Base-by-base conservation (phyloP, 2,113 vertebrate genomes). In the Pheucticus melanocephalus region DNA sequence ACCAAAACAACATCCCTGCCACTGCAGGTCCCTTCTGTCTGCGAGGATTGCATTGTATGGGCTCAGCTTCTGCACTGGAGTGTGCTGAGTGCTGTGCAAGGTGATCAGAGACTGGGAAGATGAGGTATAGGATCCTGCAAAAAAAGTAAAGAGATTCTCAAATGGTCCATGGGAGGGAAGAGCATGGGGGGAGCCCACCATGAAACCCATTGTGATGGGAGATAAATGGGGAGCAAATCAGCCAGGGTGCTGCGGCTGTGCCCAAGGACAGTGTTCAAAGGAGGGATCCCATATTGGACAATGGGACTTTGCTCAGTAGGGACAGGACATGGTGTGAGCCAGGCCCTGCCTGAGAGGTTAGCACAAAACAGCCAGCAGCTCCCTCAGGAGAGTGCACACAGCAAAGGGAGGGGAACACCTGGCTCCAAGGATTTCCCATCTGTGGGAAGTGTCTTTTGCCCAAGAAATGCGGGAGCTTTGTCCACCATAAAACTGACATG, bases 151-250 rank as follows among this genome's bases (percentile, higher is more conserved):
- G 33, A 39, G 23, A 44, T 57, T 79, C 33, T 66, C 15, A 51
- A 33, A 21, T 7, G 10, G 23, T 40, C 42, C 39, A 35, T 1
- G 35, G 45, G 33, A 71, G 10, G 33, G 44, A 83, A 47, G 56
- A 17, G 27, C 20, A 11, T 16, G 25, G 24, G 11, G 13, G 37
- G 11, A 69, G 6, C 9, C 28, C 80, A 48, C 6, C 21, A 25
- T 6, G 22, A 73, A 95, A 45, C 5, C 15, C 19, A 24, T 16
- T 7, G 16, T 61, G 50, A 5, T 63, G 30, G 51, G 35, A 50
- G 11, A 54, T 9, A 82, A 68, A 23, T 0, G 11, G 45, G 17
- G 16, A 50, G 20, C 24, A 73, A 48, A 22, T 51, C 0, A 0
- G 53, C 21, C 3, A 4, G n/a, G 31, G 27, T 33, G 40, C 16